Percentiles rank a stretch among this genome's conserved stretches.
phyloP scores from a whole-genome alignment of 2,113 vertebrate genomes.

The Blennius ocellaris region DNA sequence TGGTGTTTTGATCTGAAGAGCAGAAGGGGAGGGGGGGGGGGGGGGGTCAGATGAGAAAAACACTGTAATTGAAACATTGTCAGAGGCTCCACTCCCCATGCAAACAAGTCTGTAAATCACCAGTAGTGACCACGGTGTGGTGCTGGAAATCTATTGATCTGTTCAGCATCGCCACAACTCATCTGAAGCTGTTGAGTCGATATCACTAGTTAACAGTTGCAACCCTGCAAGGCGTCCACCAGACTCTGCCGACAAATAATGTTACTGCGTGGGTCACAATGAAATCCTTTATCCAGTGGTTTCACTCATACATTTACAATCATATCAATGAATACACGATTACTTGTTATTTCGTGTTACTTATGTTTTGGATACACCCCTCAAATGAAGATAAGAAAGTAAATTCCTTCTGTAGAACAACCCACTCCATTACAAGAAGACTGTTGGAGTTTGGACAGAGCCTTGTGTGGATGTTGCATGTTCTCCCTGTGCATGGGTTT shows the following conservation, averaged over 20 bases:
- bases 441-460: no score
- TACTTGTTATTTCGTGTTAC: no score
- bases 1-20: constrained; percentile 49
- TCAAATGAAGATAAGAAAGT: no score
- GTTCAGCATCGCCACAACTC: constrained; percentile 36
- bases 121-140: constrained; percentile 9
- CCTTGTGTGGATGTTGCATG: no score
- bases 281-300: not conserved
- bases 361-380: no score
- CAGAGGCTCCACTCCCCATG: constrained; percentile 47
- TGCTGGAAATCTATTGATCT: constrained; percentile 56
- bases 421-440: no score
- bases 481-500: no score
- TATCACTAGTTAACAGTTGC: constrained; percentile 42
- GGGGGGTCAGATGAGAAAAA: constrained; percentile 35
- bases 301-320: not conserved
- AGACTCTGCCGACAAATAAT: not conserved
- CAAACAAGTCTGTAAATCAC: constrained; percentile 64
- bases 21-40: constrained; percentile 17
- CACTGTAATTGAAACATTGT: constrained; percentile 61
- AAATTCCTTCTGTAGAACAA: no score
- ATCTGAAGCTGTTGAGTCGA: constrained; percentile 45
- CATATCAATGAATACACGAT: no score
- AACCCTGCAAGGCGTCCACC: not conserved
- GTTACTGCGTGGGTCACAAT: no score